These are phyloP conservation scores for Seira musarum DNA, from an alignment of 2,888 invertebrate genomes.

Conservation along the genomic window DNA sequence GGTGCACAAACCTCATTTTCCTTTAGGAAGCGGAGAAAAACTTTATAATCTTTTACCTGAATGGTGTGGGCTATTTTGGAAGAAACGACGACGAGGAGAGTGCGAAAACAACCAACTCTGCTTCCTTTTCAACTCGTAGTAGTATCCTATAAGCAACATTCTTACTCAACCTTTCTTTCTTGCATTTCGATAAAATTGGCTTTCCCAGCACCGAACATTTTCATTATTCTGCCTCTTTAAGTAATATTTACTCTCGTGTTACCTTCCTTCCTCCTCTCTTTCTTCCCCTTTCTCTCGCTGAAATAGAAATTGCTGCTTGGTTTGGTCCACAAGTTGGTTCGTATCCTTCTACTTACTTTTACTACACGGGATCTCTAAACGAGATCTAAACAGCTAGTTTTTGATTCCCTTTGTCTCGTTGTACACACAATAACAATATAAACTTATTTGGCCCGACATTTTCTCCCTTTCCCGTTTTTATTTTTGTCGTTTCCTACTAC, in stretches of 20 bases:
- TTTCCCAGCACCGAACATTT: constrained; percentile 27
- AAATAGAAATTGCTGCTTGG: too few relatives aligned
- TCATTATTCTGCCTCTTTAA: constrained; percentile 46
- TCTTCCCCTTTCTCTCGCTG: too few relatives aligned
- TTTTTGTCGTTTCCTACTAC: too few relatives aligned
- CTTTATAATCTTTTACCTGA: background rate
- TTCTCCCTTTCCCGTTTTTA: background rate
- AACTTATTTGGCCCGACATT: constrained; percentile 25
- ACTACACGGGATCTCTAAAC: background rate
- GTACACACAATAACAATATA: constrained; percentile 44
- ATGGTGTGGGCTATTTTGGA: background rate
- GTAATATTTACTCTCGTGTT: constrained; percentile 34
- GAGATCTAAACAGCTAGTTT: background rate
- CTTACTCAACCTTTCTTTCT: too few relatives aligned
- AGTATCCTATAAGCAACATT: too few relatives aligned
- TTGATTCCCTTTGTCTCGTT: background rate
- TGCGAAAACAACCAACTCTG: too few relatives aligned
- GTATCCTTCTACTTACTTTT: too few relatives aligned
- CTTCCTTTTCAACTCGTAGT: too few relatives aligned
- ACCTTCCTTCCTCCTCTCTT: constrained; percentile 28
- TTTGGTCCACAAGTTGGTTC: too few relatives aligned
- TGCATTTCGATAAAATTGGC: constrained; percentile 40
- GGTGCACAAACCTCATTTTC: background rate
- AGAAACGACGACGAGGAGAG: too few relatives aligned
- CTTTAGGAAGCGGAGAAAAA: background rate